Evolutionary conservation across 2,797 vertebrate species (phyloP), one percentile per base, ranked within the genome.

Genomic region (Rhinogobio ventralis): DNA sequence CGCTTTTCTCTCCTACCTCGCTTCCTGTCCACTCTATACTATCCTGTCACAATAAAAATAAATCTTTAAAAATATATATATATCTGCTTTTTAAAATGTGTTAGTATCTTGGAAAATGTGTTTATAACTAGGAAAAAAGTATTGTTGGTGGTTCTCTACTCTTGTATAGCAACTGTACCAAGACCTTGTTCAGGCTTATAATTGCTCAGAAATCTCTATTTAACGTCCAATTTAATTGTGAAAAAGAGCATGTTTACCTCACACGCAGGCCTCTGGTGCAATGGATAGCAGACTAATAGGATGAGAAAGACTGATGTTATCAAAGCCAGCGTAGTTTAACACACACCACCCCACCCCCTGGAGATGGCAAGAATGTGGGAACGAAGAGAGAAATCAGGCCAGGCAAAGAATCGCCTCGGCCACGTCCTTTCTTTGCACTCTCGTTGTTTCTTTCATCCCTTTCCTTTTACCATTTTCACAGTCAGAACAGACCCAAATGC

Each of bases 321-420:
- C 91, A 67, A 68, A 57, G 71, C 68, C 75, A 81, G 68, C 51
- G 72, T 49, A 75, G 71, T 85, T 79, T 62, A 72, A 74, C 81
- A 87, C 66, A 57, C 78, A 76, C 74, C 68, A 33, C 64, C 62
- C 84, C 46, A 60, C 79, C 85, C 82, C 85, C 85, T 64, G 17
- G 86, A 89, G 86, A 89, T 71, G 23, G 51, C 64, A 89, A 91
- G 91, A 93, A 93, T 94, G 90, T 88, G 90, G 91, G 91, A 93
- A 92, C 86, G 85, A 88, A 86, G 86, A 90, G 85, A 76, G 89
- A 92, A 92, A 93, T 87, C 85, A 91, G 89, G 88, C 86, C 89
- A 91, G 88, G 87, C 91, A 91, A 88, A 88, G 89, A 88, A 86
- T 87, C 79, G 82, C 79, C 87, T 87, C 86, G 80, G 86, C 87